These are phyloP conservation scores for Nannoperca obscura DNA, from an alignment of 2,797 vertebrate genomes.

Conservation along the genomic window DNA sequence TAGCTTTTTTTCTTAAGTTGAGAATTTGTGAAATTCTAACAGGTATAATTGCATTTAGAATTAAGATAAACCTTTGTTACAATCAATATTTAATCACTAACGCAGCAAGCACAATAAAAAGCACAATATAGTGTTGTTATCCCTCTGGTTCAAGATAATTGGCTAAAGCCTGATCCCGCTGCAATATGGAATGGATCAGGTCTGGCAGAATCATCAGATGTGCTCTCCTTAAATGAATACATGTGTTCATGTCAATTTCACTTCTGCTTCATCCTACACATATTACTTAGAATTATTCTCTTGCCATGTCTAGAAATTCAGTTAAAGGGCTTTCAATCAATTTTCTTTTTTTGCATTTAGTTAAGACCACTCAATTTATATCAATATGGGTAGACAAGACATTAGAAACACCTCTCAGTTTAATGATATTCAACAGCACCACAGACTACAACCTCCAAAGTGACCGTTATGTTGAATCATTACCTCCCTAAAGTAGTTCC, in stretches of 20 bases:
- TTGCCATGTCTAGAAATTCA: conserved; percentile 6
- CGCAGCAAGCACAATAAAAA: conserved; percentile 12
- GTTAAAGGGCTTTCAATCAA: not conserved
- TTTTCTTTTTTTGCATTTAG: not conserved
- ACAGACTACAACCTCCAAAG: not conserved
- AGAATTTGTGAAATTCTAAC: conserved; percentile 1
- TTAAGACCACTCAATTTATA: not conserved
- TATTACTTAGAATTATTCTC: not conserved
- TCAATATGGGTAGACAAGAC: not conserved
- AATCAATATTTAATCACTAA: conserved; percentile 46
- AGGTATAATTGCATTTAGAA: conserved; percentile 22
- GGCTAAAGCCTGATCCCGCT: conserved; percentile 8
- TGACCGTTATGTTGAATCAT: not conserved
- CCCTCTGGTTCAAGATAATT: conserved; percentile 27
- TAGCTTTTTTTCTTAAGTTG: not conserved
- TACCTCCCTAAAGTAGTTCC: not conserved
- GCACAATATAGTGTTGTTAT: conserved; percentile 31
- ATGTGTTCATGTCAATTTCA: not conserved
- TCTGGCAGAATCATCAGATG: not conserved
- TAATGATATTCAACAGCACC: not conserved
- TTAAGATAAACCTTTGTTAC: conserved; percentile 9
- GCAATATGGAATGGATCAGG: conserved; percentile 17
- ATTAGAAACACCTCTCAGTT: not conserved
- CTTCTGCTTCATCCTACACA: not conserved
- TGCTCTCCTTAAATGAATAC: conserved; percentile 12